phyloP scores from a whole-genome alignment of 30 jellyfish, hydroid and myxozoan genomes.

The Aurelia coerulea region DNA sequence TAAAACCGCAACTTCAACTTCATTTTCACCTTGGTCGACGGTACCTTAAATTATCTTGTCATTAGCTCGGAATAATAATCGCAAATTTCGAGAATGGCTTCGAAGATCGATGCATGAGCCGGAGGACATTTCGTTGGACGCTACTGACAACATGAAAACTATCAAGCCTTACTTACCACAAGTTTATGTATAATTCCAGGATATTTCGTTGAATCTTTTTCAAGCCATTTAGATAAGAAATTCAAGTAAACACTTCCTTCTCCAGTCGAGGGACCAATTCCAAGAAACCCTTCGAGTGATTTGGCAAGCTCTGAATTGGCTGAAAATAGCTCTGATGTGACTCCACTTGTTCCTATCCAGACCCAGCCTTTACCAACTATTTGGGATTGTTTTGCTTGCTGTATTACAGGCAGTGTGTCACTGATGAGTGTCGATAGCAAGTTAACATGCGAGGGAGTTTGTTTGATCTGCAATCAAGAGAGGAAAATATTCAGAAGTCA shows the following conservation, averaged over 20 bases:
- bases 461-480: slow-evolving; percentile 54
- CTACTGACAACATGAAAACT: too few species aligned
- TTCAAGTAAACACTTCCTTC: slow-evolving; percentile 89
- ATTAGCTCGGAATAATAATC: too few species aligned
- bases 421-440: slow-evolving; percentile 70
- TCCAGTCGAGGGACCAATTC: slow-evolving; percentile 87
- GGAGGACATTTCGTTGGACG: too few species aligned
- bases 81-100: too few species aligned
- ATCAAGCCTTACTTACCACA: slow-evolving; percentile 59
- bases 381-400: slow-evolving; percentile 48
- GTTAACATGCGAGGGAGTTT: slow-evolving; percentile 86
- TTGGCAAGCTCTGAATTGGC: slow-evolving; percentile 68
- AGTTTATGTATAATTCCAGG: slow-evolving; percentile 91
- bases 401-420: slow-evolving; percentile 48
- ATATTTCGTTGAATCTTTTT: slow-evolving; percentile 71
- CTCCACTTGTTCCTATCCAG: slow-evolving; percentile 83
- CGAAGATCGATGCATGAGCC: too few species aligned
- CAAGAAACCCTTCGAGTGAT: slow-evolving; percentile 91
- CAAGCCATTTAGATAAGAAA: slow-evolving; percentile 88
- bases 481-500: background rate
- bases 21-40: too few species aligned
- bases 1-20: too few species aligned
- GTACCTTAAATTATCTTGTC: too few species aligned
- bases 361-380: slow-evolving; percentile 95
- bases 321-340: slow-evolving; percentile 57